phyloP scores from a whole-genome alignment of 2,797 vertebrate genomes.

The Eulemur mongoz region DNA sequence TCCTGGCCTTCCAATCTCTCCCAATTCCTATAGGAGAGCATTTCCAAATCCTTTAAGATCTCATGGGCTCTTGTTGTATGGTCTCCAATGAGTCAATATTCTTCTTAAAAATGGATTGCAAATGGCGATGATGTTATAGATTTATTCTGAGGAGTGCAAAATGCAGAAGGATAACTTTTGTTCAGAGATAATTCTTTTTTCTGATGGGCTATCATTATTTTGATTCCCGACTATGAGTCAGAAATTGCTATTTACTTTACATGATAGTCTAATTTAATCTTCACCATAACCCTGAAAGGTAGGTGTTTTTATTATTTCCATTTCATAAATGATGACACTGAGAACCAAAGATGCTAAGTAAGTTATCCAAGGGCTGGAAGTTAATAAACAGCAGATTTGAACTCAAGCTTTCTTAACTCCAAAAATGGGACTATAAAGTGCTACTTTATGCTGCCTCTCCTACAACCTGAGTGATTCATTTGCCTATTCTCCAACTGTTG shows the following conservation, averaged over 20 bases:
- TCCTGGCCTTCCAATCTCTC: not conserved
- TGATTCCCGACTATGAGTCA: not conserved
- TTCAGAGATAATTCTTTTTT: not conserved
- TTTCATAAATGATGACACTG: not conserved
- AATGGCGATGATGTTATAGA: not conserved
- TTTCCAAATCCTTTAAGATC: not conserved
- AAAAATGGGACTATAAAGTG: not conserved
- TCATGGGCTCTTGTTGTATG: not conserved
- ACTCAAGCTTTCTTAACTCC: not conserved
- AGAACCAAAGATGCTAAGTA: not conserved
- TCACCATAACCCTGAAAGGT: not conserved
- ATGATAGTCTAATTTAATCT: not conserved
- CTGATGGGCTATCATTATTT: not conserved
- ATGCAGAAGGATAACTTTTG: not conserved
- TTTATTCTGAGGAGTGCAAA: not conserved
- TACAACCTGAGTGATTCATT: not conserved
- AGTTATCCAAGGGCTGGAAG: not conserved
- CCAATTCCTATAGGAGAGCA: not conserved
- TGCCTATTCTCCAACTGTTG: not conserved
- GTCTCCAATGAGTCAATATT: not conserved
- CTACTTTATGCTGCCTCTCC: not conserved
- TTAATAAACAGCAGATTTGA: not conserved
- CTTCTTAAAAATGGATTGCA: not conserved
- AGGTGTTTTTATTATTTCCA: not conserved
- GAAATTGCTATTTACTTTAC: not conserved